These are phyloP conservation scores for Sinosuthora webbiana DNA, from an alignment of 2,113 vertebrate species.

Conservation along the genomic window DNA sequence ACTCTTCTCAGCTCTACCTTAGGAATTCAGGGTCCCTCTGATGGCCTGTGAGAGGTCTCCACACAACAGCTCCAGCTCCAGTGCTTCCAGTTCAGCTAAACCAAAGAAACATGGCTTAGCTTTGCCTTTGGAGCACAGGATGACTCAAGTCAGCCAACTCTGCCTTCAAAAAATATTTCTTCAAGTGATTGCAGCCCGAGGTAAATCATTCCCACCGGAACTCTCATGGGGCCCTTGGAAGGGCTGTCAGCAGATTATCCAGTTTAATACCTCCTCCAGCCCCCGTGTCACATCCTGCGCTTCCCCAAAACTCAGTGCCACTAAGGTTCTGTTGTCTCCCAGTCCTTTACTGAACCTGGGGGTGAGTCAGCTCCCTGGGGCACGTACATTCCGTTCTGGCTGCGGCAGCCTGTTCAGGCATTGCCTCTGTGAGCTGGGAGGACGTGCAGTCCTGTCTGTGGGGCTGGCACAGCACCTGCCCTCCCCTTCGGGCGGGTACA, in stretches of 20 bases:
- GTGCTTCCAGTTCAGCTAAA: not conserved
- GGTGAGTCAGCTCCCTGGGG: conserved; percentile 28
- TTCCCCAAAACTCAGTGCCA: not conserved
- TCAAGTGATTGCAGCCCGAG: not conserved
- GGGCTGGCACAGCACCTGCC: conserved; percentile 24
- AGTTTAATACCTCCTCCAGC: not conserved
- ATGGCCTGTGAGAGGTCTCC: not conserved
- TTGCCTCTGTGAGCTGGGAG: not conserved
- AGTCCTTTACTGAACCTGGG: not conserved
- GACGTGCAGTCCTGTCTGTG: not conserved
- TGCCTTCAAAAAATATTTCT: not conserved
- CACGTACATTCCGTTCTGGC: not conserved
- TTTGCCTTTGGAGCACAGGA: not conserved
- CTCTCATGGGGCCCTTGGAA: not conserved
- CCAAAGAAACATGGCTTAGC: not conserved
- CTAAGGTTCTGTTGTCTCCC: not conserved
- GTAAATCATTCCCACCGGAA: not conserved
- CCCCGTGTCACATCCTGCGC: accelerated
- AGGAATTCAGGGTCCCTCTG: not conserved
- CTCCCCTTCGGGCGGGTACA: not conserved
- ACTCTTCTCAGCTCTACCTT: not conserved
- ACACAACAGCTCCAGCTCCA: not conserved
- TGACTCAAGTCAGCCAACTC: not conserved
- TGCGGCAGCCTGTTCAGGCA: not conserved
- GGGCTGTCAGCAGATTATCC: not conserved